A percentile compares a stretch with the other conserved stretches of the same genome.
Conservation (phyloP, 2,113 vertebrate species). For the zebrafish (Danio rerio) region GRCz12tu NC_133188.1:13869001-13869500, state of each 20-base stretch:
- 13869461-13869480: constrained; percentile 49
- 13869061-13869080: too few species aligned
- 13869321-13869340: constrained; percentile 35
- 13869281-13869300: not conserved
- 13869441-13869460: constrained; percentile 43
- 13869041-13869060: too few species aligned
- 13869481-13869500: constrained; percentile 46
- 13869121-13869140: too few species aligned
- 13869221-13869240: not conserved
- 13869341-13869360: constrained; percentile 3
- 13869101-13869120: too few species aligned
- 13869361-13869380: constrained; percentile 30
- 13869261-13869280: not conserved
- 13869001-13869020: too few species aligned
- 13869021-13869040: too few species aligned
- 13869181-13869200: too few species aligned
- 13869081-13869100: too few species aligned
- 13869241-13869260: not conserved
- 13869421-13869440: constrained; percentile 16
- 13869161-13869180: too few species aligned
- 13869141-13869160: too few species aligned
- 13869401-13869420: not conserved
- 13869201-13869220: not conserved
- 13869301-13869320: constrained; percentile 43
- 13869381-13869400: constrained; percentile 49